Evolutionary conservation across 2,888 invertebrate genomes (phyloP).

Genomic region (Pogonocherus hispidulus): DNA sequence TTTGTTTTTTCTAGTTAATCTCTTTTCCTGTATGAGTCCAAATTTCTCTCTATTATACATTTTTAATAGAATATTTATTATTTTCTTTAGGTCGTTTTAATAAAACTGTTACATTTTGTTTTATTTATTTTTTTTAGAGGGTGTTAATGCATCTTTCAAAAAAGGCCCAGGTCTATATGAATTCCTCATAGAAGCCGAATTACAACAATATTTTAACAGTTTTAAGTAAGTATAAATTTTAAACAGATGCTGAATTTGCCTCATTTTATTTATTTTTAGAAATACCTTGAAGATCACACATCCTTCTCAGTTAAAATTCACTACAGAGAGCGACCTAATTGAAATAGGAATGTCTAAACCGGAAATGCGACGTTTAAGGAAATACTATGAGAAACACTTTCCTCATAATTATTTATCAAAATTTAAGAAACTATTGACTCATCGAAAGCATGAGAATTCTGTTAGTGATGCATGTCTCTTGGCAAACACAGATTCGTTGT

Average conservation of each 20-base stretch:
- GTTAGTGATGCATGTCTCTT: constrained; percentile 57
- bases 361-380: constrained; percentile 93
- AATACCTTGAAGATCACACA: constrained; percentile 91
- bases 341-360: constrained; percentile 95
- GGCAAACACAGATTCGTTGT: constrained; percentile 63
- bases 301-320: constrained; percentile 93
- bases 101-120: neutral
- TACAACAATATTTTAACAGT: constrained; percentile 90
- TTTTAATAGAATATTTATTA: no score
- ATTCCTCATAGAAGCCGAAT: constrained; percentile 94
- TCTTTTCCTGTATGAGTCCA: constrained; percentile 11
- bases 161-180: constrained; percentile 83
- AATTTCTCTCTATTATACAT: constrained; percentile 6
- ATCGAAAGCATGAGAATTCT: constrained; percentile 71
- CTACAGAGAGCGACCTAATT: constrained; percentile 90
- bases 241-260: constrained; percentile 9
- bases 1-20: constrained; percentile 18
- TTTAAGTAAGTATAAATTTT: constrained; percentile 74
- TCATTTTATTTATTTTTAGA: constrained; percentile 69
- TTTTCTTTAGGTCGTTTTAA: neutral
- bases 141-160: constrained; percentile 64
- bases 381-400: constrained; percentile 93
- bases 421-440: constrained; percentile 85
- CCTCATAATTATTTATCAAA: constrained; percentile 94
- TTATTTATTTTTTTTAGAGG: constrained; percentile 52